Base-by-base conservation (phyloP, 1,140 invertebrate species). In the Drosophila guanche region DNA sequence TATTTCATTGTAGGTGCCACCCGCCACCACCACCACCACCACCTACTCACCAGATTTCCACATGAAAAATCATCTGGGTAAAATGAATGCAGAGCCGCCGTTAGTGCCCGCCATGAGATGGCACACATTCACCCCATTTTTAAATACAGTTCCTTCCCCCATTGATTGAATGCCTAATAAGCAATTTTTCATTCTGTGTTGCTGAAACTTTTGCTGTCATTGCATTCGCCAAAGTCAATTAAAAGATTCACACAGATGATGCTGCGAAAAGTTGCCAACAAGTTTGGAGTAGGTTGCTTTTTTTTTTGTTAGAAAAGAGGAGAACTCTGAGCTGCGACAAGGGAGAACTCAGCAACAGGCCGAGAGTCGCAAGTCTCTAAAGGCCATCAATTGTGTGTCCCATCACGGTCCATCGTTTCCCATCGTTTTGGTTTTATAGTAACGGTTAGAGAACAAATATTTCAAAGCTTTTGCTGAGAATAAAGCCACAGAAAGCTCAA, bases 311-410 rank as follows among this genome's bases (percentile, higher is more conserved):
- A 10, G 16, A 45, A 46, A 47, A 10, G 33, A 22, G 14, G 3
- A 23, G 42, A 50, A 66, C 29, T 20, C 10, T 16, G 8, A n/a
- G 4, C 27, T 29, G 8, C 29, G 37, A 33, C 4, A 69, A 68
- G 33, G 41, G 53, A 69, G 37, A 45, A 48, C 42, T 41, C 61
- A 67, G 72, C 72, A 75, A 76, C 71, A 74, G 71, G 67, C 67
- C 66, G 8, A n/a, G n/a, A 37, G 47, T 1, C 5, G 5, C 1
- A 27, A 27, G 25, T 10, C 33, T 4, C 7, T 12, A 37, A 12
- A n/a, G 45, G 52, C n/a, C 40, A 59, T 70, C 51, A 58, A 57
- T 70, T 59, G 46, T 23, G 27, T 41, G 43, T 50, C 6, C 5
- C 58, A 58, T 69, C 67, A 51, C 27, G 16, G 51, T 29, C 29